Evolutionary conservation across 2,113 vertebrate genomes (phyloP).

Genomic region (Scalopus aquaticus): DNA sequence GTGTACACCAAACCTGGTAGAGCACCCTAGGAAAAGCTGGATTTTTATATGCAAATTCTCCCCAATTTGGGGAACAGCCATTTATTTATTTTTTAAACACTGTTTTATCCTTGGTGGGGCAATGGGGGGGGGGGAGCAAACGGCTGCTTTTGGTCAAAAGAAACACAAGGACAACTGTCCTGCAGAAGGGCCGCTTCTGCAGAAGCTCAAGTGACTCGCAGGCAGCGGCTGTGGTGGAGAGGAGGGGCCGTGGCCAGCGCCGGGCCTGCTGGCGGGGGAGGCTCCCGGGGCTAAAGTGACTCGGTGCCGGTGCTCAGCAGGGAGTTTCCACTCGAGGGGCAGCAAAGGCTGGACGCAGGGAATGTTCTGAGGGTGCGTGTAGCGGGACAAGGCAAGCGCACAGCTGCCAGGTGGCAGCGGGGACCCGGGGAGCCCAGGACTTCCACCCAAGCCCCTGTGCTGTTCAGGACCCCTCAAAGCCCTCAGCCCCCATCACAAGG

Average conservation of each 20-base stretch:
- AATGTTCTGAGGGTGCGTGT: fast-evolving
- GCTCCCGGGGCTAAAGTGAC: background rate
- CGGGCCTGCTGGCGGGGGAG: too few species aligned
- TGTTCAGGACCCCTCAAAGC: background rate
- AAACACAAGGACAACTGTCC: too few species aligned
- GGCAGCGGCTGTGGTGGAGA: fast-evolving
- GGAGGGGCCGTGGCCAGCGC: fast-evolving
- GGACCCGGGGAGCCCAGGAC: fast-evolving
- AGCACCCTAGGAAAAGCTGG: too few species aligned
- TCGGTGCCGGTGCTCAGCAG: background rate
- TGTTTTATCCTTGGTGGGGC: too few species aligned
- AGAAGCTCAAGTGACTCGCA: too few species aligned
- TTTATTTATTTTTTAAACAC: background rate
- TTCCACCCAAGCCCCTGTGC: fast-evolving
- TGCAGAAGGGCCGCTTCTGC: too few species aligned
- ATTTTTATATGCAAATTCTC: background rate
- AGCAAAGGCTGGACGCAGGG: background rate
- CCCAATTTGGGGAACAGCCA: background rate
- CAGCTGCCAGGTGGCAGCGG: fast-evolving
- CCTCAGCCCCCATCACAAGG: background rate
- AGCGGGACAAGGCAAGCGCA: fast-evolving
- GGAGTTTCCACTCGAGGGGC: background rate
- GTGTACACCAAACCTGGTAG: fast-evolving
- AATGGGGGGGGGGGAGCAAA: too few species aligned
- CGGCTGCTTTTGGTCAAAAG: too few species aligned